Evolutionary conservation across 2,113 vertebrate genomes (phyloP).

Genomic region (Ahaetulla prasina): DNA sequence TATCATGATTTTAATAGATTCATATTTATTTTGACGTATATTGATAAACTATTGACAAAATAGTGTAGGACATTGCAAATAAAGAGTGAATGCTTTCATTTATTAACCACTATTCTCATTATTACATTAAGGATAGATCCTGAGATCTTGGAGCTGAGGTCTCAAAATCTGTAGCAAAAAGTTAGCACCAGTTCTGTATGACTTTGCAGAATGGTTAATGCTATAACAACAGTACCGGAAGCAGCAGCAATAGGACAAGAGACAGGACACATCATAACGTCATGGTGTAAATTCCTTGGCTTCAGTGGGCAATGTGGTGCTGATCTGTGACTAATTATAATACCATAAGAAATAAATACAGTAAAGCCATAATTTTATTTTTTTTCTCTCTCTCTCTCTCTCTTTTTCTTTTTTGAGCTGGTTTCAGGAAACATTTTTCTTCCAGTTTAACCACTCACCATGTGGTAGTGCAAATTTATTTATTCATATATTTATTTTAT

Average conservation of each 20-base stretch:
- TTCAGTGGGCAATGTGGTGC: neutral
- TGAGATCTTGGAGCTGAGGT: neutral
- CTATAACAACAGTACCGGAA: neutral
- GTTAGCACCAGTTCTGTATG: neutral
- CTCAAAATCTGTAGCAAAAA: neutral
- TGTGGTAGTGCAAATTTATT: neutral
- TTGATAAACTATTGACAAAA: neutral
- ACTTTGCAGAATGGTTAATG: neutral
- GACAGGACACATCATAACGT: neutral
- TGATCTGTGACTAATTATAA: constrained; percentile 19
- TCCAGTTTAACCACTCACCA: neutral
- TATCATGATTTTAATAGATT: neutral
- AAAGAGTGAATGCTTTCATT: neutral
- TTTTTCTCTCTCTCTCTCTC: neutral
- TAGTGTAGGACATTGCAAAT: neutral
- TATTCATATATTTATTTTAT: neutral
- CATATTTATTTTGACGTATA: neutral
- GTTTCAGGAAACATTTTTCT: constrained; percentile 16
- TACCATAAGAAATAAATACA: neutral
- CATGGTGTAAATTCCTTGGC: neutral
- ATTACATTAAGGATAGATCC: neutral
- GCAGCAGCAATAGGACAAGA: neutral
- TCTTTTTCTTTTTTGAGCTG: neutral
- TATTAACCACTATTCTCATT: neutral
- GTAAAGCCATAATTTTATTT: neutral